Percentiles rank a stretch among this genome's conserved stretches.
Evolutionary conservation across 2,888 invertebrate species (phyloP).

Genomic region (Drosophila kuntzei): DNA sequence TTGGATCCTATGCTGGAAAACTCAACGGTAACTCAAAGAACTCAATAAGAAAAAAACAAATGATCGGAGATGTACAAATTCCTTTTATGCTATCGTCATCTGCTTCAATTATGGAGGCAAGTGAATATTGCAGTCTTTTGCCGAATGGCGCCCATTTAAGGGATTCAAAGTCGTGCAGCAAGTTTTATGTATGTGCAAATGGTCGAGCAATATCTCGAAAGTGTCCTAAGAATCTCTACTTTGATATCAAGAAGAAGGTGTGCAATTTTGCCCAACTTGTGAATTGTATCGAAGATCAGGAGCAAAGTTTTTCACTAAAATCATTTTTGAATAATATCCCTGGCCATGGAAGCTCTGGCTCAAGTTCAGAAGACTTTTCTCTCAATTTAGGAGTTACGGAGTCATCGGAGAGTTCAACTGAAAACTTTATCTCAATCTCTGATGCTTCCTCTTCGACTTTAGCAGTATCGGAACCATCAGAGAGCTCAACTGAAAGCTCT

Average conservation of each 20-base stretch:
- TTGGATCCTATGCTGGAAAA: neutral
- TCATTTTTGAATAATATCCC: neutral
- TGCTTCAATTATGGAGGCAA: neutral
- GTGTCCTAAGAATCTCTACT: conserved; percentile 12
- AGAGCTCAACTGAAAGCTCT: conserved; percentile 2
- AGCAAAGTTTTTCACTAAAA: neutral
- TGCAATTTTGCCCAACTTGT: conserved; percentile 17
- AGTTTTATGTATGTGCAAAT: conserved; percentile 15
- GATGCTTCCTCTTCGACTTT: neutral
- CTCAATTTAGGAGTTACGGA: neutral
- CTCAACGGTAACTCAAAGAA: neutral
- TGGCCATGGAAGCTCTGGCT: neutral
- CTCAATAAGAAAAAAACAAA: neutral
- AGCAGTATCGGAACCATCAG: neutral
- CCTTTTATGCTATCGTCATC: neutral
- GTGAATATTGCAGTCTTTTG: neutral
- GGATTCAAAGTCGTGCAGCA: conserved; percentile 7
- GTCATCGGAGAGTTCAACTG: neutral
- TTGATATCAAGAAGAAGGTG: conserved; percentile 16
- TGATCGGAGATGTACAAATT: neutral
- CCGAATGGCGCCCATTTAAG: conserved; percentile 8
- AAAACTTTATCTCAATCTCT: neutral
- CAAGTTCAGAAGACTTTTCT: neutral
- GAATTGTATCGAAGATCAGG: neutral
- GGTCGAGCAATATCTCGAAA: conserved; percentile 1